Conservation (phyloP, 2,797 vertebrate genomes). For the Ctenopoma kingsleyae region DNA sequence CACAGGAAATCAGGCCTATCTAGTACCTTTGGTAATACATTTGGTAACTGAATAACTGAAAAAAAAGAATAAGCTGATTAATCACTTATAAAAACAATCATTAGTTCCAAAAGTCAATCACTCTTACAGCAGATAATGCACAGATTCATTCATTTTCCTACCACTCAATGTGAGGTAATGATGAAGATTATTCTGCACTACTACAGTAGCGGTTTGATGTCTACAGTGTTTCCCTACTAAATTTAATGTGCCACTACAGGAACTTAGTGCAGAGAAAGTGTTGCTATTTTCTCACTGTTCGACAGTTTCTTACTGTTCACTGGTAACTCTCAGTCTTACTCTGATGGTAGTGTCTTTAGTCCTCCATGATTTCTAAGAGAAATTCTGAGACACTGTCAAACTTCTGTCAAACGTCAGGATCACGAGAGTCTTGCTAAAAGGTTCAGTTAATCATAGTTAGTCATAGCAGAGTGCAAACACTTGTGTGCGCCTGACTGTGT, state of each 20-base stretch:
- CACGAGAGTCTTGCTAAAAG: neutral
- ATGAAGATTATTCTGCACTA: neutral
- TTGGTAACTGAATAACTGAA: no score
- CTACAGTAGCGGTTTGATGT: neutral
- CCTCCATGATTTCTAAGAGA: neutral
- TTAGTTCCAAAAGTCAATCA: no score
- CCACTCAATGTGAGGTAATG: no score
- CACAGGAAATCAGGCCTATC: neutral
- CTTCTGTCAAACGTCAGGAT: neutral
- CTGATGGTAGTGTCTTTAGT: neutral
- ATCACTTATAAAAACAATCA: no score
- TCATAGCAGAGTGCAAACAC: neutral
- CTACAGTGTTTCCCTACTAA: neutral
- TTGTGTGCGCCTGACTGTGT: conserved; percentile 17
- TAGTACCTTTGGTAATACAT: no score
- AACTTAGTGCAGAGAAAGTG: neutral
- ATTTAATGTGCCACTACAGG: neutral
- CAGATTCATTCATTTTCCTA: neutral
- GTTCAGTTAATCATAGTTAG: neutral
- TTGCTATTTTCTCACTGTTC: no score
- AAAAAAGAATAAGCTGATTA: no score
- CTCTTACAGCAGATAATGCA: no score
- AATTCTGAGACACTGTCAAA: neutral
- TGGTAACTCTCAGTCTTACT: neutral
- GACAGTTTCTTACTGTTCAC: no score